phyloP scores from a whole-genome alignment of 2,888 invertebrate species.

The Xestobium rufovillosum region DNA sequence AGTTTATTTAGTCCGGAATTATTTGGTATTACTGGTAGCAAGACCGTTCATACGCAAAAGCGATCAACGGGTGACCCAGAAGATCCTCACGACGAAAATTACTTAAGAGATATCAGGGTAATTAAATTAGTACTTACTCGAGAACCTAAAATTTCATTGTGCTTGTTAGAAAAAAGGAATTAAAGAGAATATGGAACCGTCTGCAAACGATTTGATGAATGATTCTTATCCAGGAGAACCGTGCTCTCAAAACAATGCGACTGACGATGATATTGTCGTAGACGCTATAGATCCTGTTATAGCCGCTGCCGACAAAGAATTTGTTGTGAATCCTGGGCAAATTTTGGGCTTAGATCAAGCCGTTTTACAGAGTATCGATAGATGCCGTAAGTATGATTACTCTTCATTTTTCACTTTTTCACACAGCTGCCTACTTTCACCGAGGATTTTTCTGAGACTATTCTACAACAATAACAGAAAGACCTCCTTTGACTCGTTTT shows the following conservation, averaged over 20 bases:
- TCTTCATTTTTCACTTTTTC: too few relatives aligned
- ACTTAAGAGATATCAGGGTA: slow-evolving; percentile 79
- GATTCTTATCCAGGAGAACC: slow-evolving; percentile 46
- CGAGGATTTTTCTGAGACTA: too few relatives aligned
- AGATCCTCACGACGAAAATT: slow-evolving; percentile 91
- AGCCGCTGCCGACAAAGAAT: slow-evolving; percentile 49
- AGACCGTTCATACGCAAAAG: slow-evolving; percentile 66
- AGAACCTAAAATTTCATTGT: neutral
- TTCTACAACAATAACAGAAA: too few relatives aligned
- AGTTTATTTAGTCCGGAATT: slow-evolving; percentile 84
- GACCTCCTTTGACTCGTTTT: too few relatives aligned
- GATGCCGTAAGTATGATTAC: slow-evolving; percentile 64
- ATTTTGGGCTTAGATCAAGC: slow-evolving; percentile 85
- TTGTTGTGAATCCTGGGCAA: slow-evolving; percentile 66
- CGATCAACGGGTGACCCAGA: slow-evolving; percentile 71
- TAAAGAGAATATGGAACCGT: slow-evolving; percentile 52
- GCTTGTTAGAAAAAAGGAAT: slow-evolving; percentile 51
- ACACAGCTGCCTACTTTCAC: too few relatives aligned
- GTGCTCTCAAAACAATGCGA: slow-evolving; percentile 44
- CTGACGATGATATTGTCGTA: slow-evolving; percentile 67
- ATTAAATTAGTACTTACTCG: slow-evolving; percentile 22
- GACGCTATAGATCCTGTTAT: slow-evolving; percentile 50
- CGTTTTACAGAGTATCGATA: slow-evolving; percentile 83
- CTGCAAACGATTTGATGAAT: slow-evolving; percentile 39
- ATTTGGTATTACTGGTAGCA: slow-evolving; percentile 73